Percentiles rank a stretch among this genome's conserved stretches.
phyloP scores from a whole-genome alignment of 30 jellyfish, hydroid and myxozoan genomes.

The Pelagia noctiluca region DNA sequence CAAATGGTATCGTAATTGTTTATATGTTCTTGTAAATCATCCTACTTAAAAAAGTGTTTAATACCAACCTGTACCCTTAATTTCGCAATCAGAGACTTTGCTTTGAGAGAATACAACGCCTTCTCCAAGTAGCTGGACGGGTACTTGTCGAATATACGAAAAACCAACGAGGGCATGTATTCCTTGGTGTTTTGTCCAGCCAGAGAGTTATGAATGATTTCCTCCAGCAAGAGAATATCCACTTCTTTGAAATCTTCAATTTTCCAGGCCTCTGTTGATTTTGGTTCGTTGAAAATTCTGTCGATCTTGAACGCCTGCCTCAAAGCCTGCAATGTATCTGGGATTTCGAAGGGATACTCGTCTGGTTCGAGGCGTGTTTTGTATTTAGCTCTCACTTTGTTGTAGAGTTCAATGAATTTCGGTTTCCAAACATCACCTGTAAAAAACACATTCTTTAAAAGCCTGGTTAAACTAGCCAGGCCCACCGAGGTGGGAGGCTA shows the following conservation, averaged over 20 bases:
- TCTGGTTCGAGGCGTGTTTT: slow-evolving; percentile 36
- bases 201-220: slow-evolving; percentile 78
- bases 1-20: no score
- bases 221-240: slow-evolving; percentile 45
- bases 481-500: no score
- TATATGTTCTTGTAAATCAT: no score
- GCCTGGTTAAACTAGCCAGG: no score
- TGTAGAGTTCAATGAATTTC: slow-evolving; percentile 34
- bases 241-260: slow-evolving; percentile 29
- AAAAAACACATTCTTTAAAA: no score
- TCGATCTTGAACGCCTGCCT: slow-evolving; percentile 5
- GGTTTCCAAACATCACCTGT: slow-evolving; percentile 52
- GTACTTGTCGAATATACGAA: slow-evolving; percentile 67
- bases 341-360: slow-evolving; percentile 11
- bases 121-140: slow-evolving; percentile 35
- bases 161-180: slow-evolving; percentile 76
- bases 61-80: slow-evolving; percentile 52
- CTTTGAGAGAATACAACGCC: slow-evolving; percentile 59
- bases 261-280: background rate
- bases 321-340: slow-evolving; percentile 52
- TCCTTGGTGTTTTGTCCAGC: slow-evolving; percentile 61
- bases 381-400: slow-evolving; percentile 16
- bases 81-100: slow-evolving; percentile 57
- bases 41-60: no score
- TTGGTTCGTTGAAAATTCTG: background rate